phyloP scores from a whole-genome alignment of 2,113 vertebrate genomes.

The Trachemys scripta region DNA sequence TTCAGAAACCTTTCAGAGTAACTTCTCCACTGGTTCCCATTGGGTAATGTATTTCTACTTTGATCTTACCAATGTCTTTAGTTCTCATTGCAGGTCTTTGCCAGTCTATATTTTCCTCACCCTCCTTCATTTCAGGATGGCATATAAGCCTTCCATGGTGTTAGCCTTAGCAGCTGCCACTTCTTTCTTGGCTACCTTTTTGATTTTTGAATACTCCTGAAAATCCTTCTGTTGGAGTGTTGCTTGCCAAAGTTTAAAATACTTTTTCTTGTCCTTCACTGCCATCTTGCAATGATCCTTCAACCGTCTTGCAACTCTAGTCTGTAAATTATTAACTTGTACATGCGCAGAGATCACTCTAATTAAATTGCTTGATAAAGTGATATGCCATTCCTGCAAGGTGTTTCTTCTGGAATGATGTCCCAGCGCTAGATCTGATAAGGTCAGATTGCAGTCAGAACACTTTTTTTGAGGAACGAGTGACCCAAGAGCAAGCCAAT shows the following conservation, averaged over 20 bases:
- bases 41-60: background rate
- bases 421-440: background rate
- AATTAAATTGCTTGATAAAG: background rate
- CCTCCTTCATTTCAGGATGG: too few relatives aligned
- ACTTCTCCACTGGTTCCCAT: background rate
- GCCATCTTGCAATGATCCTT: too few relatives aligned
- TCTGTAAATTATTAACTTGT: background rate
- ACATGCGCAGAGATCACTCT: background rate
- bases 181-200: too few relatives aligned
- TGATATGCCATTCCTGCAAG: background rate
- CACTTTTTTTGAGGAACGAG: accelerated
- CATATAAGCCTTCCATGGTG: too few relatives aligned
- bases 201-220: too few relatives aligned
- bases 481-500: background rate
- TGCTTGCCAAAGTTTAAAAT: too few relatives aligned
- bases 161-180: too few relatives aligned
- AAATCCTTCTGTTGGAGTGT: too few relatives aligned
- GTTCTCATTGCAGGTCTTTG: too few relatives aligned
- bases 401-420: background rate
- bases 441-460: background rate
- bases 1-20: background rate
- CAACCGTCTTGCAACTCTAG: background rate
- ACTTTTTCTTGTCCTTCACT: background rate
- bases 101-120: too few relatives aligned
- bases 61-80: background rate